These are phyloP conservation scores for Adelphocoris suturalis DNA, from an alignment of 2,888 invertebrate species.

Conservation along the genomic window DNA sequence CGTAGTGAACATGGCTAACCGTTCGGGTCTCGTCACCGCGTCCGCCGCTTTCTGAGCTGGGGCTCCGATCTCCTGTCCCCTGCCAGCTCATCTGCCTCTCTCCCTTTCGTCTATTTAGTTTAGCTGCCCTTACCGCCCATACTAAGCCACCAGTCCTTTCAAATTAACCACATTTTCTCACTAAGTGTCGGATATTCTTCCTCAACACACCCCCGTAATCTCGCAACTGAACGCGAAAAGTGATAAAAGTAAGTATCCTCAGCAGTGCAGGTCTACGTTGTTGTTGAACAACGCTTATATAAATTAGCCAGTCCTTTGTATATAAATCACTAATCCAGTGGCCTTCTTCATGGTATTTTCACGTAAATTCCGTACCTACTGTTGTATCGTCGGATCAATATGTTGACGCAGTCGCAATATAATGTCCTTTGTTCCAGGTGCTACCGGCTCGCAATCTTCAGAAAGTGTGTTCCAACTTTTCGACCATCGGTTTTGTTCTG, in stretches of 20 bases:
- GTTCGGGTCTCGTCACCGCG: conserved; percentile 23
- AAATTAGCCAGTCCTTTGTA: not conserved
- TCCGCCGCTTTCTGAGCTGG: conserved; percentile 37
- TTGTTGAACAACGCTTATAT: not conserved
- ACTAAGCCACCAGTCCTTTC: not conserved
- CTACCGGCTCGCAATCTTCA: conserved; percentile 55
- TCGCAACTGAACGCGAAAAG: conserved; percentile 26
- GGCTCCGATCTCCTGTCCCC: conserved; percentile 51
- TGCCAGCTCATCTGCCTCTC: conserved; percentile 24
- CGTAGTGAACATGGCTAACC: conserved; percentile 63
- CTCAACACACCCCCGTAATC: not conserved
- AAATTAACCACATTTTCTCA: not conserved
- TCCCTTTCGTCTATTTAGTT: conserved; percentile 24
- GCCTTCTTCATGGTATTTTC: conserved; percentile 40
- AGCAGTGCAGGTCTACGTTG: not conserved
- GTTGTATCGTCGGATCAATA: conserved; percentile 70
- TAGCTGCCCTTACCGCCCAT: not conserved
- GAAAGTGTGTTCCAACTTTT: conserved; percentile 41
- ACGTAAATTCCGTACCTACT: conserved; percentile 31
- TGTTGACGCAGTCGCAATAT: conserved; percentile 73
- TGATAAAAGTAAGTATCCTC: conserved; percentile 12
- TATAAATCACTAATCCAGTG: not conserved
- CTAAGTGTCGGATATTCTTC: not conserved
- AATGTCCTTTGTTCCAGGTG: conserved; percentile 72
- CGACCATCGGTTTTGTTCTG: conserved; percentile 12